A percentile compares a stretch with the other conserved stretches of the same genome.
phyloP scores from a whole-genome alignment of 2,797 vertebrate genomes.

The Phoebastria nigripes region DNA sequence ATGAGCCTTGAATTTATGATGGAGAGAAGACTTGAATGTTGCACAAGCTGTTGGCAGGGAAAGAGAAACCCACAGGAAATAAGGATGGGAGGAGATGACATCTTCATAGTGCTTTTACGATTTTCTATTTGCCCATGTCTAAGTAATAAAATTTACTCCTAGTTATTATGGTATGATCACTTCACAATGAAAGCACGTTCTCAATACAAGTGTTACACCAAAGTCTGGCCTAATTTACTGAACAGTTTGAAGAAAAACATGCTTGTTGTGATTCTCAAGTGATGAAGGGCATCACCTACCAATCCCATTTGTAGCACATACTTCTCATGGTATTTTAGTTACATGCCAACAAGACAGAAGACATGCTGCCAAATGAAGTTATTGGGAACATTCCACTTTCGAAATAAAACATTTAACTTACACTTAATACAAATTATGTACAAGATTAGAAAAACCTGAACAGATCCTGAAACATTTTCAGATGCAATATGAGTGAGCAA shows the following conservation, averaged over 20 bases:
- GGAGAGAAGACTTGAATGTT: conserved; percentile 53
- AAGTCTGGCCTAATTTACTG: conserved; percentile 65
- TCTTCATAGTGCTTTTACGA: conserved; percentile 68
- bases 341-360: conserved; percentile 73
- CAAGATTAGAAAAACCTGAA: conserved; percentile 76
- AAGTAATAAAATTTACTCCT: conserved; percentile 67
- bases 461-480: conserved; percentile 65
- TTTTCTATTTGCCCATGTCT: conserved; percentile 66
- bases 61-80: conserved; percentile 40
- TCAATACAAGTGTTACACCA: conserved; percentile 64
- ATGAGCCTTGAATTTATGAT: conserved; percentile 47
- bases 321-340: conserved; percentile 66
- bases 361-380: conserved; percentile 74
- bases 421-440: conserved; percentile 84
- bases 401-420: conserved; percentile 83
- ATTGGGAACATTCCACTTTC: conserved; percentile 71
- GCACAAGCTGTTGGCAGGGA: conserved; percentile 43
- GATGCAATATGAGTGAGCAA: conserved; percentile 37
- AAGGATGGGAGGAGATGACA: conserved; percentile 51
- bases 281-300: conserved; percentile 64
- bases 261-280: conserved; percentile 59
- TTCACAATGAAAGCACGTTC: conserved; percentile 70
- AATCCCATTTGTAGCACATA: conserved; percentile 68
- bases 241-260: conserved; percentile 53
- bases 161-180: conserved; percentile 68